Base-by-base conservation (phyloP, 2,113 vertebrate genomes). In the Lagopus muta region DNA sequence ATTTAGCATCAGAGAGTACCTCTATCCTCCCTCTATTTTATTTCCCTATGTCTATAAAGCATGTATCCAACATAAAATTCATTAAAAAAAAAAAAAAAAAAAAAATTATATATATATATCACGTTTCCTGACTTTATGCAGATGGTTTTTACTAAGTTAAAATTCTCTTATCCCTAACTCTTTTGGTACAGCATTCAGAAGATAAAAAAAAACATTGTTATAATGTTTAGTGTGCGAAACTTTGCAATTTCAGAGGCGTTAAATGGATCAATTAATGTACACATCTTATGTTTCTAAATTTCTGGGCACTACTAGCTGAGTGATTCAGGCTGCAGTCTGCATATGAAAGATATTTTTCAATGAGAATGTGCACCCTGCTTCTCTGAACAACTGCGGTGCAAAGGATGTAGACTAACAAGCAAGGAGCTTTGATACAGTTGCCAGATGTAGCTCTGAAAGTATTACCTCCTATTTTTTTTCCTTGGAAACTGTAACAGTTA, bases 1-100 rank as follows among this genome's bases (percentile, higher is more conserved):
- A 4, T 13, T 70, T 77, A 50, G 8, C 21, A 67, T 86, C 45
- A 76, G 40, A 70, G 24, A 60, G 4, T 19, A 85, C 45, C 24
- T 58, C 73, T 5, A 5, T 71, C 52, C 47, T 47, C 32, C 28
- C 25, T 65, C 36, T 32, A 88, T 1, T 58, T 85, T 93, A 11
- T 77, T 82, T 27, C 50, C 80, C 69, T 83, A 34, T 2, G 1
- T 57, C 7, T 34, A 60, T 61, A 86, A 88, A 90, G 66, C 71
- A 74, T 40, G 20, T 5, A 64, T 86, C 34, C 81, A 86, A 90
- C 88, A 74, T 50, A 67, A 90, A 95, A 94, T 91, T 40, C 28
- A 71, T 91, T 92, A 91, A 45, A 69, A 76, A 76, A 80, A 10
- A 40, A 10, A 40, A 40, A 43, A 43, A 15, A 43, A n/a, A n/a